Percentiles rank a stretch among this genome's conserved stretches.
Evolutionary conservation across 2,797 vertebrate genomes (phyloP).

Genomic region (Rallus crepitans): DNA sequence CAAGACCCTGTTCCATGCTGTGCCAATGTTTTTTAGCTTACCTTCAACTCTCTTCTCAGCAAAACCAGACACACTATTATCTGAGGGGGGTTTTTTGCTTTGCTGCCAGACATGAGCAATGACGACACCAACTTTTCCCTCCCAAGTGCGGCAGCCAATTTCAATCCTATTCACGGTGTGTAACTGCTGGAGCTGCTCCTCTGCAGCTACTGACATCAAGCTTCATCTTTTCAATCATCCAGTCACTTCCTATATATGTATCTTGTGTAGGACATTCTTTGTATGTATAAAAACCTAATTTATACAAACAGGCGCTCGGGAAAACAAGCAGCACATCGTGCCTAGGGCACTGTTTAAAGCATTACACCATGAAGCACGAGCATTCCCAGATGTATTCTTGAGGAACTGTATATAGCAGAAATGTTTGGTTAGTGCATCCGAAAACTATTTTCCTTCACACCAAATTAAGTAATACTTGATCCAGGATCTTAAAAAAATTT

Average conservation of each 20-base stretch:
- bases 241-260: background rate
- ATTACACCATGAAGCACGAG: accelerated
- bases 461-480: background rate
- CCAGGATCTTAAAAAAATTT: background rate
- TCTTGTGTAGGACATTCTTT: background rate
- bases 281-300: background rate
- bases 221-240: background rate
- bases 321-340: background rate
- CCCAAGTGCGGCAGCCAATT: background rate
- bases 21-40: accelerated
- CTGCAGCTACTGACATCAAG: background rate
- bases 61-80: background rate
- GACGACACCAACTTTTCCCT: background rate
- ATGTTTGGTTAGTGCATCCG: background rate
- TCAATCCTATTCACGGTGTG: background rate
- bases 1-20: background rate
- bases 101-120: background rate
- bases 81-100: accelerated
- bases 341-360: background rate
- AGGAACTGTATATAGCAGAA: background rate
- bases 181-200: background rate
- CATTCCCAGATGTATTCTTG: background rate
- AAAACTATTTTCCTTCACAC: background rate
- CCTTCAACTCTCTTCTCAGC: background rate
- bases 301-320: background rate